A percentile compares a stretch with the other conserved stretches of the same genome.
phyloP scores from a whole-genome alignment of 2,797 vertebrate genomes.

The Poecilia velifera region DNA sequence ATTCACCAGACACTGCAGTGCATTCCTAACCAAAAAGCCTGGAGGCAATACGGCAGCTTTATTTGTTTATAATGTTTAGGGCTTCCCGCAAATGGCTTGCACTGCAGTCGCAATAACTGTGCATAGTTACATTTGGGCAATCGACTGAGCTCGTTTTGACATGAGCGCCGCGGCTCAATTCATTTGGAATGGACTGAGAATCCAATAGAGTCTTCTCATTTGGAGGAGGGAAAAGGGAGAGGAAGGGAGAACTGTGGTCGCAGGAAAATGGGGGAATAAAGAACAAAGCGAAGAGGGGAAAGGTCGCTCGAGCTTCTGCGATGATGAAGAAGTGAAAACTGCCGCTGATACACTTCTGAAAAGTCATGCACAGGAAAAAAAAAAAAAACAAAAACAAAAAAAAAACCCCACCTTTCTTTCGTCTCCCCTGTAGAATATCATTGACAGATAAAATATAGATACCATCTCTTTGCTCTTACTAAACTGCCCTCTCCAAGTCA shows the following conservation, averaged over 20 bases:
- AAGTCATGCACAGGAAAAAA: conserved; percentile 11
- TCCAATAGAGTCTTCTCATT: conserved; percentile 66
- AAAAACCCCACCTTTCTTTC: conserved; percentile 20
- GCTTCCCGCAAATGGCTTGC: conserved; percentile 77
- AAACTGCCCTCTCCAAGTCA: conserved; percentile 39
- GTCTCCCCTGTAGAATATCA: conserved; percentile 49
- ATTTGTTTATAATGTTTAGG: conserved; percentile 85
- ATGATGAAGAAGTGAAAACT: conserved; percentile 65
- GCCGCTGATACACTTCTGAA: conserved; percentile 41
- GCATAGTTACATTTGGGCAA: conserved; percentile 84
- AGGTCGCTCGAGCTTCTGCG: conserved; percentile 26
- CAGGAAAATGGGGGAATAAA: conserved; percentile 40
- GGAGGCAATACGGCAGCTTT: conserved; percentile 78
- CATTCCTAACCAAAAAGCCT: conserved; percentile 77
- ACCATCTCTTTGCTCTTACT: conserved; percentile 40
- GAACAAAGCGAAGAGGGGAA: conserved; percentile 16
- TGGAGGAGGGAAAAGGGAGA: conserved; percentile 40
- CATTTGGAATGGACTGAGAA: conserved; percentile 77
- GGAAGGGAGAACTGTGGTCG: conserved; percentile 38
- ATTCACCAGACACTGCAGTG: conserved; percentile 80
- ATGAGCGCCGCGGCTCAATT: conserved; percentile 72
- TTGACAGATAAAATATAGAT: conserved; percentile 70
- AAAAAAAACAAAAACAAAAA: neutral
- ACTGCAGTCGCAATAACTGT: conserved; percentile 76
- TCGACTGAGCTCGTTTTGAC: conserved; percentile 80